Evolutionary conservation across 1,140 invertebrate species (phyloP), one percentile per base, ranked within the genome.

Genomic region (Neodiprion virginianus): DNA sequence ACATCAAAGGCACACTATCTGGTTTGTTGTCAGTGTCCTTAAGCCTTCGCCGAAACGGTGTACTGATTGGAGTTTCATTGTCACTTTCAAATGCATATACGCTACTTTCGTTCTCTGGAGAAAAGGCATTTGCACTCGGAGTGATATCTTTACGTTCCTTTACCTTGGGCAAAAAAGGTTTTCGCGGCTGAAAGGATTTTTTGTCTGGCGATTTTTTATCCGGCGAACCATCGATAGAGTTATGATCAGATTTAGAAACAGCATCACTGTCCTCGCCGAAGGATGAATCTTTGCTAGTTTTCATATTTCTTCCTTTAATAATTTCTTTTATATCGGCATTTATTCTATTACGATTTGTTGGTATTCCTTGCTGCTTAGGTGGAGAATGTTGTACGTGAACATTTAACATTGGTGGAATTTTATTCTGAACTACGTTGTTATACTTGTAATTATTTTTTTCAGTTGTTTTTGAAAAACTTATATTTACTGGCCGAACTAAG

Each of bases 61-160:
- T 92, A 65, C 80, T 89, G 11, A 90, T 83, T 4, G 90, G 89
- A 10, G 86, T 77, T 75, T 90, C 90, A 76, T 85, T 89, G 12
- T 91, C 92, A 53, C 91, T 92, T 75, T 93, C 91, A 83, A 94
- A 94, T 1, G 93, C 93, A 79, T 94, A 94, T 48, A 93, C 92
- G 78, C 92, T 93, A 61, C 91, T 92, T 79, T 94, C 93, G 79
- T 93, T 93, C 76, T 92, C 91, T 0, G 91, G 91, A 1, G 92
- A 93, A 83, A 93, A 93, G 1, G 93, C 92, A 75, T 90, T 91
- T 0, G 89, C 82, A 79, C 88, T 92, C 8, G 88, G 88, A 7
- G 77, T 83, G 11, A 74, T 76, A 48, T 82, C 80, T 72, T 87
- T 89, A 21, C 86, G 83, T 77, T 89, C 89, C 72, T 88, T 90